phyloP scores from a whole-genome alignment of 2,113 vertebrate species.

The Gavia stellata region DNA sequence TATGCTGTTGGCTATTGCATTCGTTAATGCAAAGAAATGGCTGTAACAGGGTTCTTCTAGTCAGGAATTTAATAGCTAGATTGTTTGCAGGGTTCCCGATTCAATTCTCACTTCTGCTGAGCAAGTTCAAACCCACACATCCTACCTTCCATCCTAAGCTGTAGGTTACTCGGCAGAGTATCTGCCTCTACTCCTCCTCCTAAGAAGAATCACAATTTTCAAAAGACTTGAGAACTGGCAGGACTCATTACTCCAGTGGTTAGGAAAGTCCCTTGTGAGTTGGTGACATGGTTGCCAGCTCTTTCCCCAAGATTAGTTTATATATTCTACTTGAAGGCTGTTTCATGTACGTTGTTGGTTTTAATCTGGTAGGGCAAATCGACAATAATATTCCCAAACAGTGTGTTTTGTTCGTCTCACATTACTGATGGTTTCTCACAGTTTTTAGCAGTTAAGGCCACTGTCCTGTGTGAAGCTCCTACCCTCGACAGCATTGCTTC shows the following conservation, averaged over 20 bases:
- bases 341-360: not conserved
- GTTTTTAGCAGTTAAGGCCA: not conserved
- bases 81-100: not conserved
- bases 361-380: not conserved
- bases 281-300: not conserved
- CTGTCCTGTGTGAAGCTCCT: not conserved
- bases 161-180: not conserved
- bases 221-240: not conserved
- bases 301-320: not conserved
- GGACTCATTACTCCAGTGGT: not conserved
- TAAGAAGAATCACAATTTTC: not conserved
- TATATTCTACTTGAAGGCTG: not conserved
- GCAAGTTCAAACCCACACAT: not conserved
- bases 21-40: not conserved
- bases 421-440: not conserved
- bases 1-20: not conserved
- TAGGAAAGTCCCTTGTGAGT: not conserved
- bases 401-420: not conserved
- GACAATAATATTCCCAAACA: not conserved
- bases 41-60: not conserved
- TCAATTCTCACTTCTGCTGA: not conserved
- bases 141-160: not conserved
- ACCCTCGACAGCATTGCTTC: not conserved
- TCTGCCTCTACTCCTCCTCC: not conserved
- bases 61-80: not conserved